These are phyloP conservation scores for Xerus inauris DNA, from an alignment of 2,113 vertebrate species.

Conservation along the genomic window DNA sequence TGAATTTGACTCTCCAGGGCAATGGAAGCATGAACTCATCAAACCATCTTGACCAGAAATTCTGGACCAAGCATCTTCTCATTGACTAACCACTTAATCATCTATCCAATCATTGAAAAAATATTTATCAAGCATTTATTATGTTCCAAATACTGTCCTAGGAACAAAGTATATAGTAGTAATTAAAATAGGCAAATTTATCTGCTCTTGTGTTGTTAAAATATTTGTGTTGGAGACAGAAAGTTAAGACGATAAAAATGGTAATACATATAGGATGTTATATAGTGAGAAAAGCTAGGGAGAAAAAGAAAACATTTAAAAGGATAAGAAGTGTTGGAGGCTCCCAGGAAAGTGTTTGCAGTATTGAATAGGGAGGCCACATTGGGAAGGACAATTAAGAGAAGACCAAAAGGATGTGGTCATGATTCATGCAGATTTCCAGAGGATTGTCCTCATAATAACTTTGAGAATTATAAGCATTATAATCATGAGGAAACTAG, in stretches of 20 bases:
- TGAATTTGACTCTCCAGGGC: neutral
- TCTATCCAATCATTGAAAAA: neutral
- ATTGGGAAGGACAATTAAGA: neutral
- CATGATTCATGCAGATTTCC: neutral
- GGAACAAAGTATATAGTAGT: neutral
- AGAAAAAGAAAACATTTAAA: neutral
- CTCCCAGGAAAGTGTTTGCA: neutral
- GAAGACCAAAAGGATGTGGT: neutral
- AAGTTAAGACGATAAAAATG: slow-evolving; percentile 4
- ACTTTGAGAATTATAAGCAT: neutral
- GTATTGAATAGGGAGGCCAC: neutral
- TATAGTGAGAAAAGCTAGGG: neutral
- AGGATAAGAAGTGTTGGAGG: neutral
- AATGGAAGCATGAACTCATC: neutral
- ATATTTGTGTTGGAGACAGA: slow-evolving; percentile 7
- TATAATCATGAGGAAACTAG: neutral
- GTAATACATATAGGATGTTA: neutral
- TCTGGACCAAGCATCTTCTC: slow-evolving; percentile 3
- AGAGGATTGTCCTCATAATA: neutral
- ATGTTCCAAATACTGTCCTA: neutral
- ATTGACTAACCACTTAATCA: slow-evolving; percentile 13
- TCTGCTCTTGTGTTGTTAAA: neutral
- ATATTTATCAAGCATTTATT: slow-evolving; percentile 34
- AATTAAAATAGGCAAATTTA: slow-evolving; percentile 2
- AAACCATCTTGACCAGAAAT: slow-evolving; percentile 7